Base-by-base conservation (phyloP, 2,797 vertebrate species). In the Sebastiscus albofasciatus region DNA sequence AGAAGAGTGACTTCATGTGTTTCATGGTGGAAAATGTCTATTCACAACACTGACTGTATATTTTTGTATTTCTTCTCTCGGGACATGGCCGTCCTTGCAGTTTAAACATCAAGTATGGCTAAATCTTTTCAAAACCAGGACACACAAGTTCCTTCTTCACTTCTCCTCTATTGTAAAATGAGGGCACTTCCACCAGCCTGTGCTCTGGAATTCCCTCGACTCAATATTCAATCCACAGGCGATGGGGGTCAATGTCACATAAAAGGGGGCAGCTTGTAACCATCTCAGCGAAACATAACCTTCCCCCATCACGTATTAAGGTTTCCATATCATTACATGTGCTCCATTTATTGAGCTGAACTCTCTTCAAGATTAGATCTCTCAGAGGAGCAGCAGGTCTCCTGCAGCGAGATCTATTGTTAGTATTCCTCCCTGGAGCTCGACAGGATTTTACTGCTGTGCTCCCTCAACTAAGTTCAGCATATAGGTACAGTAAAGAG, bases 391-490 rank as follows among this genome's bases (percentile, higher is more conserved):
- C 74, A 70, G 82, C 81, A 82, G 80, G 46, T 84, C 84, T 87
- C 76, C 75, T 85, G 83, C 87, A 80, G 79, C 26, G 27, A 90
- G 46, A 79, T 84, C 92, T 94, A 93, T 93, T 90, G 90, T 93
- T 91, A 92, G 91, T 77, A 27, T 77, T 79, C 36, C 81, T 93
- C 91, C 86, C 86, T 73, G 81, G 82, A 87, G 87, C 68, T 77
- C 20, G 56, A 59, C 67, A 42, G 74, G 39, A 75, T 86, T 70
- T 73, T 54, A 75, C 70, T 52, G 82, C 84, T 65, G 65, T 61
- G 62, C 65, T 89, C 66, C 65, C 60, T 60, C 72, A 77, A 46
- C 72, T 67, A 80, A 76, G 74, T 91, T 89, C 76, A 85, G 62
- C 55, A 82, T 67, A 54, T 70, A 64, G 54, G 49, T 7, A 61